phyloP scores from a whole-genome alignment of 2,113 vertebrate genomes.

The rabbit (Oryctolagus cuniculus) region mOryCun1.1 NC_091432.1:107090001-107090500 shows the following conservation, averaged over 20 bases:
- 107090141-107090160: neutral
- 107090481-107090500: slow-evolving; percentile 47
- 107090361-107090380: neutral
- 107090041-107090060: slow-evolving; percentile 37
- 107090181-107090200: neutral
- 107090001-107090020: neutral
- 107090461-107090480: slow-evolving; percentile 44
- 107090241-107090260: neutral
- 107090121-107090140: neutral
- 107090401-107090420: slow-evolving; percentile 38
- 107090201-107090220: neutral
- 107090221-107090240: rapidly evolving
- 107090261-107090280: rapidly evolving
- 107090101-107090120: neutral
- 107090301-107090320: neutral
- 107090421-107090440: slow-evolving; percentile 35
- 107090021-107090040: neutral
- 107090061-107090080: neutral
- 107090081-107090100: neutral
- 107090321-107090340: neutral
- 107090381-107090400: too few species aligned
- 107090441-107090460: slow-evolving; percentile 45
- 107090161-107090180: neutral
- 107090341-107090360: neutral
- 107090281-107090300: rapidly evolving